These are phyloP conservation scores for Tursiops truncatus DNA, from an alignment of 2,113 vertebrate species.

Conservation along the genomic window DNA sequence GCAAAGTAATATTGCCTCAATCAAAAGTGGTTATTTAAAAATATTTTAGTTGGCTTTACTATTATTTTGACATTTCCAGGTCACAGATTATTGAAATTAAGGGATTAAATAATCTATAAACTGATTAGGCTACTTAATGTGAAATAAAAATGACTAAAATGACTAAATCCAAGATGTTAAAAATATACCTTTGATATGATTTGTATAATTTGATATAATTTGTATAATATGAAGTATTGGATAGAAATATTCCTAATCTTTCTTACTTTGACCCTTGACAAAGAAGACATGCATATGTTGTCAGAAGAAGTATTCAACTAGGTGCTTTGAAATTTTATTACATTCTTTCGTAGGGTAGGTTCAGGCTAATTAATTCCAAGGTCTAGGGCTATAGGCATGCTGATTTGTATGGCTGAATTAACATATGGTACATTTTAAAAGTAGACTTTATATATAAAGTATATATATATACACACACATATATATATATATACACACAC, in stretches of 20 bases:
- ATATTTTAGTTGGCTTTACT: background rate
- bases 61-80: slow-evolving; percentile 24
- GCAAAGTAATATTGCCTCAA: background rate
- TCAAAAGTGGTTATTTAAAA: background rate
- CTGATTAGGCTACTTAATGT: background rate
- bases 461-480: background rate
- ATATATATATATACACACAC: too few relatives aligned
- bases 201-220: background rate
- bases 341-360: background rate
- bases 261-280: background rate
- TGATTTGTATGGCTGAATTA: background rate
- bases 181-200: background rate
- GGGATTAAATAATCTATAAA: background rate
- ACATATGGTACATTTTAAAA: background rate
- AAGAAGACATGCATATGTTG: background rate
- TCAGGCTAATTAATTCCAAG: background rate
- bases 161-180: background rate
- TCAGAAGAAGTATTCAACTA: background rate
- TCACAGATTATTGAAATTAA: slow-evolving; percentile 25
- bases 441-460: background rate
- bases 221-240: background rate
- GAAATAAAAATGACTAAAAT: background rate
- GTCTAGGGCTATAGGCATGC: background rate
- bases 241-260: background rate
- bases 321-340: background rate